A percentile compares a stretch with the other conserved stretches of the same genome.
Conservation (phyloP, 92 coral and sea anemone genomes). For the Parazoanthus atlanticus region DNA sequence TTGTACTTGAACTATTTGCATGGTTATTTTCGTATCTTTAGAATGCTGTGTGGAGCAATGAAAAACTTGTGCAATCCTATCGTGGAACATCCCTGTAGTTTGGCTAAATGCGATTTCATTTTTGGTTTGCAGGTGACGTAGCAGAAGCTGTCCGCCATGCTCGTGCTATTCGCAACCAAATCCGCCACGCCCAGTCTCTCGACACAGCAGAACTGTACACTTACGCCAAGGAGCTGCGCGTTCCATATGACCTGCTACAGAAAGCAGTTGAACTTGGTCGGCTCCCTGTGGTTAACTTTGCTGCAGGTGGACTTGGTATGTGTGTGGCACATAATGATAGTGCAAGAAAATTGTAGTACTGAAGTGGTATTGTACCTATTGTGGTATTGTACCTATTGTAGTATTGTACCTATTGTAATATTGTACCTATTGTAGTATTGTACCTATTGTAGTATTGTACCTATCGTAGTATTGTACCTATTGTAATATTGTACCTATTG, state of each 20-base stretch:
- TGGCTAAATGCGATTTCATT: background rate
- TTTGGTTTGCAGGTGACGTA: constrained; percentile 78
- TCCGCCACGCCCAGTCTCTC: constrained; percentile 89
- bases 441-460: no score
- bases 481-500: no score
- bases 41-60: background rate
- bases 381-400: no score
- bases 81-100: background rate
- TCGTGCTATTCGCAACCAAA: constrained; percentile 85
- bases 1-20: no score
- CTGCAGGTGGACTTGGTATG: constrained; percentile 98
- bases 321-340: background rate
- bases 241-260: constrained; percentile 82
- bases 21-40: background rate
- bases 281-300: constrained; percentile 96
- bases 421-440: no score
- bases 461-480: no score
- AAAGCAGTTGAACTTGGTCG: constrained; percentile 88
- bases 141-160: constrained; percentile 99
- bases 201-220: constrained; percentile 87
- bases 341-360: no score
- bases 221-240: constrained; percentile 92
- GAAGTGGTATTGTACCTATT: no score
- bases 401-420: no score
- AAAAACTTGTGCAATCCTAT: background rate